phyloP scores from a whole-genome alignment of 2,113 vertebrate species.

The Pygoscelis antarcticus region DNA sequence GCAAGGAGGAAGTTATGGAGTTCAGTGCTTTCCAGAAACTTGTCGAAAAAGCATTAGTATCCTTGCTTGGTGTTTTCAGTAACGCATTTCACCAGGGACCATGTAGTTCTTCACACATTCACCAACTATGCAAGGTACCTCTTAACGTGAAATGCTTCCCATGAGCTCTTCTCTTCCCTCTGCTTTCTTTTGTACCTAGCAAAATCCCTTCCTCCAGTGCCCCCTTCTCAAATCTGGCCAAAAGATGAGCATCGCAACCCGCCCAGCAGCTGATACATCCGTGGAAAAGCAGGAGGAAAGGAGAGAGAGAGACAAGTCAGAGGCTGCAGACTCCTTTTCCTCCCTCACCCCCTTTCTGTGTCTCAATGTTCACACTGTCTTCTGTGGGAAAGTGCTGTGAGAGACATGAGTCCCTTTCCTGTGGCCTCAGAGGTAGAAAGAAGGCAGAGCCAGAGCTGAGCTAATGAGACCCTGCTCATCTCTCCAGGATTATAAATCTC shows the following conservation, averaged over 20 bases:
- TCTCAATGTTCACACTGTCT: neutral
- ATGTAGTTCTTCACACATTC: neutral
- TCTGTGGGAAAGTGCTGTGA: neutral
- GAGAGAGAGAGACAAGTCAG: too few relatives aligned
- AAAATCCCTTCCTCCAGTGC: neutral
- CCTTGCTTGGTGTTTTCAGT: neutral
- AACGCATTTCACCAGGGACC: neutral
- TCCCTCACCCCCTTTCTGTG: neutral
- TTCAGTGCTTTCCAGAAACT: neutral
- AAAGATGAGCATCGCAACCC: neutral
- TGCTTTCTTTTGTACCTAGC: neutral
- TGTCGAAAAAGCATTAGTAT: neutral
- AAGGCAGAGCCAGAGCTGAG: neutral
- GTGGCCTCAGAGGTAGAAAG: neutral
- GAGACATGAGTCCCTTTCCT: neutral
- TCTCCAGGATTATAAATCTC: neutral
- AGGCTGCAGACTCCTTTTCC: neutral
- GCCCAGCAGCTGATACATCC: accelerated
- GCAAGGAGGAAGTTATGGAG: neutral
- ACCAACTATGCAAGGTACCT: neutral
- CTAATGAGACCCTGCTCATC: neutral
- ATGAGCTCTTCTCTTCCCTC: neutral
- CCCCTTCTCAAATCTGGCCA: neutral
- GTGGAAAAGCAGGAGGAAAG: neutral
- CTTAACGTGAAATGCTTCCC: accelerated